Base-by-base conservation (phyloP, 2,113 vertebrate genomes). In the Alethe castanea region DNA sequence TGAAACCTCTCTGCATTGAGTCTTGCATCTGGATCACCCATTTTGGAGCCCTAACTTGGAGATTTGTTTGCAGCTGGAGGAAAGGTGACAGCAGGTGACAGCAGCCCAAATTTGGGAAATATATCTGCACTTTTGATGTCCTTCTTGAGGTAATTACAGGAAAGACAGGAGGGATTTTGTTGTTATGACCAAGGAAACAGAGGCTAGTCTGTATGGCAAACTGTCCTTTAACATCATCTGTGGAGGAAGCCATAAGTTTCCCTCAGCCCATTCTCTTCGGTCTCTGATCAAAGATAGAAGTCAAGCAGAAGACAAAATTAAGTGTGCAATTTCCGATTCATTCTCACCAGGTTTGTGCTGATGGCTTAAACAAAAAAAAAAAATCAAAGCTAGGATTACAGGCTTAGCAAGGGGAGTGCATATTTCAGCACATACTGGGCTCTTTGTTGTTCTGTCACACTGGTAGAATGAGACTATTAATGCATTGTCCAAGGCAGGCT, bases 361-460 rank as follows among this genome's bases (percentile, higher is more conserved):
- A 84, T 92, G 73, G 61, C 61, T 86, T 84, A 89, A 94, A 82
- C 13, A 74, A 65, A 61, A 61, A 88, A 74, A 70, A 69, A 38
- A 44, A 64, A 65, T 86, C 69, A 91, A 95, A 94, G 69, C 83
- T 89, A 42, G 72, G 81, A 92, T 96, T 96, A 96, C 77, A 92
- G 83, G 89, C 70, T 96, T 95, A 95, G 89, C 61, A 72, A 94
- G 78, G 36, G 86, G 65, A 95, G 86, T 79, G 77, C 94, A 79
- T 95, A 94, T 96, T 97, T 96, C 95, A 91, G 84, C 91, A 82
- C 84, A 91, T 89, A 97, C 77, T 94, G 86, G 53, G 86, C 57
- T 94, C 91, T 97, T 95, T 96, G 94, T 97, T 90, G 91, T 87
- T 91, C 89, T 96, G 89, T 95, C 94, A 92, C 81, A 38, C 40